Base-by-base conservation (phyloP, 2,888 invertebrate genomes). In the Nysson spinosus region DNA sequence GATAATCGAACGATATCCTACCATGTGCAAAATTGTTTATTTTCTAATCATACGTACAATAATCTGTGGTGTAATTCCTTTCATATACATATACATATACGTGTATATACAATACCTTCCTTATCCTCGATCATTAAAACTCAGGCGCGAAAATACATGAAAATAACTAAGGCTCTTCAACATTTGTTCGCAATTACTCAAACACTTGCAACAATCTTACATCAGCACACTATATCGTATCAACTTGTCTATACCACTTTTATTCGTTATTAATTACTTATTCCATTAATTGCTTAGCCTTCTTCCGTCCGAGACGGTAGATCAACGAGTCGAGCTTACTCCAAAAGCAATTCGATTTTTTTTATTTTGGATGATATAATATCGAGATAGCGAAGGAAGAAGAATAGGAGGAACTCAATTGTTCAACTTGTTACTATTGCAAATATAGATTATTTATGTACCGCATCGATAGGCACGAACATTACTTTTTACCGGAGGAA, bases 1-100 rank as follows among this genome's bases (percentile, higher is more conserved):
- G 30, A 22, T 19, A 19, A n/a, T 37, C 28, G 26, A 11, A 7
- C 5, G n/a, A 39, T 44, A 22, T 51, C 24, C n/a, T 69, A 67
- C 50, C 71, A 64, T 74, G 80, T 79, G 75, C 74, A 81, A 81
- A 81, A 80, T 80, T 42, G 46, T 80, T 75, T 79, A 83, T 81
- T 73, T 72, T 76, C 71, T 78, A 72, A 65, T 77, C 71, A 66
- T 78, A 78, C 72, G 74, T 79, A 81, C 75, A 79, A 79, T 81
- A 78, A 80, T 80, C 69, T 78, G 72, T 77, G 77, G 66, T 81
- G 81, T 77, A 79, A 69, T 61, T 77, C 57, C 40, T 62, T 72
- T 55, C 50, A 61, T 67, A 64, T 55, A 67, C 57, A 43, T 66
- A 20, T 55, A 43, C 24, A 19, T 16, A 12, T 46, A 12, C 39